phyloP scores from a whole-genome alignment of 2,797 vertebrate genomes.

The Pogoniulus pusillus region DNA sequence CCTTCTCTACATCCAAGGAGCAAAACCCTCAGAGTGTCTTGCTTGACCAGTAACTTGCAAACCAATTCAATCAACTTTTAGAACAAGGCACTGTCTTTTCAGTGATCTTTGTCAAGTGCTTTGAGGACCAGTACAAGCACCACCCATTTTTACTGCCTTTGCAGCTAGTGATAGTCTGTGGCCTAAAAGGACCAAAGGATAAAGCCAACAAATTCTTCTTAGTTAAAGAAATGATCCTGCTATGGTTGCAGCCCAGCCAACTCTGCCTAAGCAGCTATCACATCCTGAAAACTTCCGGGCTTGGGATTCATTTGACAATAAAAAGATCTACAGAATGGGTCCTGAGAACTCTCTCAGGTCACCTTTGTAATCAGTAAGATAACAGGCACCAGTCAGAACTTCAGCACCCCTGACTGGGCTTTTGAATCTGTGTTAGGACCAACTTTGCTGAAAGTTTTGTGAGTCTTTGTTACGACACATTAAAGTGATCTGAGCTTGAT shows the following conservation, averaged over 20 bases:
- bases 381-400: background rate
- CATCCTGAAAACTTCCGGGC: background rate
- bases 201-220: background rate
- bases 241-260: background rate
- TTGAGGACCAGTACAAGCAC: background rate
- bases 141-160: background rate
- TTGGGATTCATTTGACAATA: background rate
- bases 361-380: background rate
- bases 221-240: background rate
- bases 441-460: background rate
- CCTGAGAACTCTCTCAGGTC: background rate
- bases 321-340: background rate
- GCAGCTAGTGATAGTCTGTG: background rate
- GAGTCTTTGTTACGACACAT: too few species aligned
- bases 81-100: background rate
- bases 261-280: background rate
- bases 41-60: background rate
- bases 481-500: background rate
- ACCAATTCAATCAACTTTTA: background rate
- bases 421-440: background rate
- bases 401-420: background rate
- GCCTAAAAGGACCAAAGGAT: background rate
- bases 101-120: background rate
- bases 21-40: background rate
- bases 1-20: background rate